phyloP scores from a whole-genome alignment of 2,797 vertebrate genomes.

The Tamandua tetradactyla region DNA sequence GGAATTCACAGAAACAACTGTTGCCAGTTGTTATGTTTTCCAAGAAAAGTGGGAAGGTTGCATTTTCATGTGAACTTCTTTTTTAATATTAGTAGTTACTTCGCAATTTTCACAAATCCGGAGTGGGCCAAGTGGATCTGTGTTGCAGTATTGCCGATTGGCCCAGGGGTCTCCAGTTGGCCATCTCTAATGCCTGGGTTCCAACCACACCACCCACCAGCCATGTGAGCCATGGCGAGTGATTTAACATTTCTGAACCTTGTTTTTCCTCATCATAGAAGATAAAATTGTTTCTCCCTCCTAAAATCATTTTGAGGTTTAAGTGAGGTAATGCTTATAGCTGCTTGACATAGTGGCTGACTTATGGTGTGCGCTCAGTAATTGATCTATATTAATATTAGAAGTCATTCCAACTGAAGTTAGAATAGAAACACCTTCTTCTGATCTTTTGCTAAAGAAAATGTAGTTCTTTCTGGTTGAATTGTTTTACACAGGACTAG shows the following conservation, averaged over 20 bases:
- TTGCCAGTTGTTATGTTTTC: constrained; percentile 40
- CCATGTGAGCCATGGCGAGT: neutral
- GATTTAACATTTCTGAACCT: neutral
- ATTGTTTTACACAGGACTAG: neutral
- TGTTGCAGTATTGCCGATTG: neutral
- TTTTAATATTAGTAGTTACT: neutral
- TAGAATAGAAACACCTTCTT: neutral
- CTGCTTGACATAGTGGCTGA: neutral
- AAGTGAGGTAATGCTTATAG: neutral
- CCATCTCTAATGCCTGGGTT: neutral
- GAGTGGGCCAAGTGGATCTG: neutral
- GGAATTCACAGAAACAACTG: neutral
- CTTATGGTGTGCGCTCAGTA: neutral
- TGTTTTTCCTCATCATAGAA: neutral
- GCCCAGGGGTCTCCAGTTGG: neutral
- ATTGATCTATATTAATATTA: neutral
- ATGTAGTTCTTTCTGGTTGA: neutral
- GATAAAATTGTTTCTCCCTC: constrained; percentile 2
- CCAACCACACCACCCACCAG: neutral
- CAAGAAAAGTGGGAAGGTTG: neutral
- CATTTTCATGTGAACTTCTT: neutral
- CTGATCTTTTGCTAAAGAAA: neutral
- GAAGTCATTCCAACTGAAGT: neutral
- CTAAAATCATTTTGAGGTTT: constrained; percentile 18
- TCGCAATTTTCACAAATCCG: neutral